Evolutionary conservation across 2,113 vertebrate species (phyloP), one percentile per base, ranked within the genome.

Genomic region (Petrocephalus microphthalmus): DNA sequence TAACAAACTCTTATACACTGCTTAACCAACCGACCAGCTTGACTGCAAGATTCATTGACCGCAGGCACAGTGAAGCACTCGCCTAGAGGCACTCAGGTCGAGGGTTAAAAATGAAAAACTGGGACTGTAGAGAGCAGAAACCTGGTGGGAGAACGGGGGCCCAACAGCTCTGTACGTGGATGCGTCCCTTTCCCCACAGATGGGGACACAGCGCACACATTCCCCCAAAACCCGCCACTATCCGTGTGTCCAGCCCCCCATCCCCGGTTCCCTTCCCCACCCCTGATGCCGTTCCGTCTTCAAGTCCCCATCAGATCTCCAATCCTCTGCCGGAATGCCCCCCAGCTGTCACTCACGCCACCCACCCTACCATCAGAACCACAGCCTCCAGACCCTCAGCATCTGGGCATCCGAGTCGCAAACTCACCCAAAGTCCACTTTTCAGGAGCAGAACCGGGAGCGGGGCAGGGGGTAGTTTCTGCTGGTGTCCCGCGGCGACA

Each of bases 381-480:
- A 37, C 84, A n/a, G 42, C 83, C 54, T 83, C 81, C 52, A 88
- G 47, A 54, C 90, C 89, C 90, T 90, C 90, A 90, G 89, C 87
- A 90, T 86, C 91, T 89, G 74, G 87, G 53, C n/a, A 15, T 13
- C 37, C 37, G 10, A 87, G 74, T 87, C 0, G 13, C 19, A 7
- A 90, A 85, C n/a, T 88, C 5, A 87, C 88, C 97, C 98, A 90
- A 97, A 93, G 64, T 86, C 29, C 85, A 96, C 94, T 96, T 93
- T 74, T 74, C 5, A 2, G 33, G 29, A 19, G 96, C 29, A 98
- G 94, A 87, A 96, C 97, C 22, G 56, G 1, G n/a, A 8, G 49
- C 5, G 7, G 51, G 51, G 51, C 7, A 8, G 8, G 60, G 60
- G 0, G 91, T 96, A 98, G 97, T 97, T 97, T 91, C 97, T 96